phyloP scores from a whole-genome alignment of 1,140 invertebrate species.

The Diuraphis noxia region DNA sequence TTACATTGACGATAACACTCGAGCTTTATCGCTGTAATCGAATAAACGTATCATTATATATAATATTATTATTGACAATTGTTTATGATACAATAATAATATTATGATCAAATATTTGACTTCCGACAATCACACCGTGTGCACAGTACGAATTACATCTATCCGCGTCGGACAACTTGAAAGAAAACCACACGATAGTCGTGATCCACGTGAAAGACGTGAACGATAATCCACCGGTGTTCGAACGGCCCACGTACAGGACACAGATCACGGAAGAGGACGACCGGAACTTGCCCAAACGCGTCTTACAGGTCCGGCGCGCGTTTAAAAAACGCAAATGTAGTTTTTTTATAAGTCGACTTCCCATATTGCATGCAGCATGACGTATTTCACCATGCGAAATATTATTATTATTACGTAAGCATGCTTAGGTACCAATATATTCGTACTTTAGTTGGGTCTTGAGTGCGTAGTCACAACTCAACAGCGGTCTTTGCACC shows the following conservation, averaged over 20 bases:
- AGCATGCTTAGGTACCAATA: too few species aligned
- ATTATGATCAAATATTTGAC: neutral
- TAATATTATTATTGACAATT: neutral
- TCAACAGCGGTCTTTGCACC: neutral
- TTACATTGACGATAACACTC: too few species aligned
- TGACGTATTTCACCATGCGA: conserved; percentile 5
- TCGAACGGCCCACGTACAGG: conserved; percentile 90
- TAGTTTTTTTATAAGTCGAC: conserved; percentile 16
- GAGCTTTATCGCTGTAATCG: too few species aligned
- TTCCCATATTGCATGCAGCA: conserved; percentile 56
- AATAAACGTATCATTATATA: too few species aligned
- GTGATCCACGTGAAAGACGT: conserved; percentile 95
- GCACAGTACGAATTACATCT: conserved; percentile 86
- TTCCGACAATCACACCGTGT: neutral
- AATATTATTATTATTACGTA: neutral
- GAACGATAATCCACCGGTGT: conserved; percentile 86
- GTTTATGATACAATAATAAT: neutral
- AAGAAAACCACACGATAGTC: conserved; percentile 93
- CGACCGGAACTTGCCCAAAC: conserved; percentile 89
- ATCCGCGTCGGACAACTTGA: conserved; percentile 92
- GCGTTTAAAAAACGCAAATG: conserved; percentile 49
- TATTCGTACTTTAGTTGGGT: neutral
- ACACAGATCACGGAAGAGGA: conserved; percentile 95
- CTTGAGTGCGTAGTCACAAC: neutral
- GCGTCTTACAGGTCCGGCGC: conserved; percentile 80